These are phyloP conservation scores for Gavia stellata DNA, from an alignment of 2,113 vertebrate genomes.

Conservation along the genomic window DNA sequence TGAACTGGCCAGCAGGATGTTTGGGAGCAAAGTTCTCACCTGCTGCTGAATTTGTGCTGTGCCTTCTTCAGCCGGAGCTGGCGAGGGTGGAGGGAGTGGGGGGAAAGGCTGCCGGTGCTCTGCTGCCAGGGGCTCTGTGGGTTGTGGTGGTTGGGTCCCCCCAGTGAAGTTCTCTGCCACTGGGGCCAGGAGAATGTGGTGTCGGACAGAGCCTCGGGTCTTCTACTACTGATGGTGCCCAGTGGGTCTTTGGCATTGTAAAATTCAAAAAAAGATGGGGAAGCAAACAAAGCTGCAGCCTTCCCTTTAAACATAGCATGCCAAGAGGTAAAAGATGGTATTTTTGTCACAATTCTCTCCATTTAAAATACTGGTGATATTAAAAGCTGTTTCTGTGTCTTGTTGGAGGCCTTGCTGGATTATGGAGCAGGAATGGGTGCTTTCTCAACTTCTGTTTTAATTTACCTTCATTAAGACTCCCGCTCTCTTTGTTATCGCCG, in stretches of 20 bases:
- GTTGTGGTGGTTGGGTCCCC: fast-evolving
- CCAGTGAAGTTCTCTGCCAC: fast-evolving
- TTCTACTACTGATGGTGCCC: not conserved
- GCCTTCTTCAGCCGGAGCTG: not conserved
- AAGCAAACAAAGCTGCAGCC: not conserved
- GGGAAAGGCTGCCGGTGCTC: not conserved
- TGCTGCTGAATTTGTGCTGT: not conserved
- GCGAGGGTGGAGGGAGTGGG: not conserved
- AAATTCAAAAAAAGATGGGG: not conserved
- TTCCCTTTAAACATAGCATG: fast-evolving
- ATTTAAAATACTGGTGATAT: not conserved
- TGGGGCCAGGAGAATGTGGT: too few species aligned
- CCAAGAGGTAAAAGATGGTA: not conserved
- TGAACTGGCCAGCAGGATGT: not conserved
- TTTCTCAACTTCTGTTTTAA: not conserved
- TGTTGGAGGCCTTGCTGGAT: not conserved
- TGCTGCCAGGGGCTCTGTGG: fast-evolving
- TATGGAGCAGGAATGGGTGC: not conserved
- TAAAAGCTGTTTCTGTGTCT: not conserved
- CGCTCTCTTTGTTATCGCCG: fast-evolving
- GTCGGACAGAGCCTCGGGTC: fast-evolving
- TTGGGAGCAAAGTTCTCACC: not conserved
- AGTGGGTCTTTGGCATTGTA: not conserved
- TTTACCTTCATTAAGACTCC: not conserved
- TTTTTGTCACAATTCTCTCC: not conserved